Conservation (phyloP, 2,888 invertebrate species). For the Oxycera nigricornis region DNA sequence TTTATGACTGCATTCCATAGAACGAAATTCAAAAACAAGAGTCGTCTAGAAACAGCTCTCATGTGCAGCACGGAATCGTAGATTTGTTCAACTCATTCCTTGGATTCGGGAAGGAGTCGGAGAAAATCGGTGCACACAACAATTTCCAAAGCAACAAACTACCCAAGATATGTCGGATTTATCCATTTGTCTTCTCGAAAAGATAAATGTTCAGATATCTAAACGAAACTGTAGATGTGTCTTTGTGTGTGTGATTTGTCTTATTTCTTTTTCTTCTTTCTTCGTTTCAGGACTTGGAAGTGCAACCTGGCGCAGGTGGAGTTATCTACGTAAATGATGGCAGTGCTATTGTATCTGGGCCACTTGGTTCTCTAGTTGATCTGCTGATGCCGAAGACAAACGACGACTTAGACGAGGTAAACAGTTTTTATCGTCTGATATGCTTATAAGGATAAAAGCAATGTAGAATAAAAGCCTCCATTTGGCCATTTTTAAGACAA, state of each 20-base stretch:
- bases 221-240: slow-evolving; percentile 28
- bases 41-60: neutral
- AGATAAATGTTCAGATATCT: slow-evolving; percentile 44
- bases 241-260: neutral
- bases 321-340: slow-evolving; percentile 61
- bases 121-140: neutral
- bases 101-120: neutral
- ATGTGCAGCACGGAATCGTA: neutral
- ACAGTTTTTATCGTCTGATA: neutral
- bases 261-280: slow-evolving; percentile 25
- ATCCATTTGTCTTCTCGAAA: slow-evolving; percentile 36
- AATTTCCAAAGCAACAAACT: neutral
- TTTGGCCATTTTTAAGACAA: neutral
- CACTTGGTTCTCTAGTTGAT: slow-evolving; percentile 59
- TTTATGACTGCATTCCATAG: slow-evolving; percentile 41
- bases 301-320: slow-evolving; percentile 57
- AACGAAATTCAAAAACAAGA: neutral
- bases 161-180: neutral
- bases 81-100: neutral
- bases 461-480: too few relatives aligned
- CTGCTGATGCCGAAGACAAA: slow-evolving; percentile 58
- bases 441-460: too few relatives aligned
- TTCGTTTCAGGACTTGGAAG: slow-evolving; percentile 56
- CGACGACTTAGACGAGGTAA: slow-evolving; percentile 51
- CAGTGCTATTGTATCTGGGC: slow-evolving; percentile 59